phyloP scores from a whole-genome alignment of 2,797 vertebrate species.

The Argya squamiceps region DNA sequence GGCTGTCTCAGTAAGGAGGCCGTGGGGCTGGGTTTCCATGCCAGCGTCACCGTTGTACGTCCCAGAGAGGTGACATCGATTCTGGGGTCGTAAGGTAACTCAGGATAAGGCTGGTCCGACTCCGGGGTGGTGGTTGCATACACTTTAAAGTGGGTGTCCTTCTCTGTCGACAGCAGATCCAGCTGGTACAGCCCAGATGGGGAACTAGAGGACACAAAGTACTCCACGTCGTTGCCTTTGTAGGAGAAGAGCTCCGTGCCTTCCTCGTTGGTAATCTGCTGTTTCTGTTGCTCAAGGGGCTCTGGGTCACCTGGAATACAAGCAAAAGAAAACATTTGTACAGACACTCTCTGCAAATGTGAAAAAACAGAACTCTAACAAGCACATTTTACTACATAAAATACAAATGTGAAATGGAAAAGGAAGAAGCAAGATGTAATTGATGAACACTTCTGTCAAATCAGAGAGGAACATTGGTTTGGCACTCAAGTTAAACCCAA shows the following conservation, averaged over 20 bases:
- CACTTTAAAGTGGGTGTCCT: constrained; percentile 95
- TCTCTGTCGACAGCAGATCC: constrained; percentile 95
- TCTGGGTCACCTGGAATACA: constrained; percentile 87
- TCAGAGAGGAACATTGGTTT: neutral
- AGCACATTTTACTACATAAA: neutral
- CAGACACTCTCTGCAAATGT: neutral
- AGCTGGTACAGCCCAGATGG: constrained; percentile 93
- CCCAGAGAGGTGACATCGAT: constrained; percentile 93
- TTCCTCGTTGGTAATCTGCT: constrained; percentile 85
- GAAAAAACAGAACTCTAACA: neutral
- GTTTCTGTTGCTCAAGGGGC: constrained; percentile 92
- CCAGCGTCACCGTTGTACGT: constrained; percentile 91
- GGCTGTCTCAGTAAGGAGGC: constrained; percentile 89
- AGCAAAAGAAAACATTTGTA: neutral
- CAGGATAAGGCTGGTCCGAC: constrained; percentile 95
- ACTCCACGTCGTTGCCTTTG: constrained; percentile 96
- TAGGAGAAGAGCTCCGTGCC: constrained; percentile 92
- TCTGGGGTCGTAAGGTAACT: constrained; percentile 92
- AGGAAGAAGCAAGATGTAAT: neutral
- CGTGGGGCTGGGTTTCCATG: constrained; percentile 96
- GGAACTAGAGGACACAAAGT: constrained; percentile 89
- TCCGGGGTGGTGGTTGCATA: constrained; percentile 96
- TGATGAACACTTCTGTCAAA: neutral
- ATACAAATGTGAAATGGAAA: neutral
- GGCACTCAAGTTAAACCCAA: neutral